Percentiles rank a stretch among this genome's conserved stretches.
Conservation (phyloP, 1,140 invertebrate genomes). For the Neomicropteryx cornuta region DNA sequence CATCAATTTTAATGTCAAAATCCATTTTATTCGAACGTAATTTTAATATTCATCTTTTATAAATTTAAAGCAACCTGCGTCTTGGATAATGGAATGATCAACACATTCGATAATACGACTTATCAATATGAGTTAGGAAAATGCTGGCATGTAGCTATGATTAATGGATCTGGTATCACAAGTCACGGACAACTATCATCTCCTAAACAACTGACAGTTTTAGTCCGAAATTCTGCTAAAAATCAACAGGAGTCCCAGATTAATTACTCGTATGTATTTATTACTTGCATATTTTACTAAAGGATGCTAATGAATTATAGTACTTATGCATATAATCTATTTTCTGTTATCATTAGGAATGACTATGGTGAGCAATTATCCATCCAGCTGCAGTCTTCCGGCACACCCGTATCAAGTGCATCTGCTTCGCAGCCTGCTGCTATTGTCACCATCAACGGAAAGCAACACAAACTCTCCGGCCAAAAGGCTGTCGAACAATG, state of each 20-base stretch:
- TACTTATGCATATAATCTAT: slow-evolving; percentile 35
- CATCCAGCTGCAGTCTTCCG: slow-evolving; percentile 13
- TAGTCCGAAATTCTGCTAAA: slow-evolving; percentile 22
- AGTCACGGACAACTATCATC: slow-evolving; percentile 13
- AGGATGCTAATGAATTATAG: slow-evolving; percentile 39
- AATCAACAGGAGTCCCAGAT: slow-evolving; percentile 28
- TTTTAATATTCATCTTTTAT: slow-evolving; percentile 12
- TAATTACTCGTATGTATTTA: slow-evolving; percentile 34
- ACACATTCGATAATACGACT: slow-evolving; percentile 48
- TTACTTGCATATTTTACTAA: slow-evolving; percentile 36
- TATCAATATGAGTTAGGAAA: slow-evolving; percentile 41
- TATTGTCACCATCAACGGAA: slow-evolving; percentile 25
- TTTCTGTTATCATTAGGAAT: slow-evolving; percentile 24
- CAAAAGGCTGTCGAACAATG: slow-evolving; percentile 10
- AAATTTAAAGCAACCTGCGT: slow-evolving; percentile 44
- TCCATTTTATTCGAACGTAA: background rate
- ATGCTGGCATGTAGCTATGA: slow-evolving; percentile 50
- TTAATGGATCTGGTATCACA: slow-evolving; percentile 28
- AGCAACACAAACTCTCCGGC: slow-evolving; percentile 17
- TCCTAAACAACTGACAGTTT: slow-evolving; percentile 22
- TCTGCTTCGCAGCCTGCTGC: too few relatives aligned
- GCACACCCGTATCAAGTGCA: slow-evolving; percentile 15
- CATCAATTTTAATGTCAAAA: too few relatives aligned
- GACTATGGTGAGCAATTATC: slow-evolving; percentile 11
- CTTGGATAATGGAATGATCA: slow-evolving; percentile 40